phyloP scores from a whole-genome alignment of 2,113 vertebrate species.

The Telmatochromis sp. region DNA sequence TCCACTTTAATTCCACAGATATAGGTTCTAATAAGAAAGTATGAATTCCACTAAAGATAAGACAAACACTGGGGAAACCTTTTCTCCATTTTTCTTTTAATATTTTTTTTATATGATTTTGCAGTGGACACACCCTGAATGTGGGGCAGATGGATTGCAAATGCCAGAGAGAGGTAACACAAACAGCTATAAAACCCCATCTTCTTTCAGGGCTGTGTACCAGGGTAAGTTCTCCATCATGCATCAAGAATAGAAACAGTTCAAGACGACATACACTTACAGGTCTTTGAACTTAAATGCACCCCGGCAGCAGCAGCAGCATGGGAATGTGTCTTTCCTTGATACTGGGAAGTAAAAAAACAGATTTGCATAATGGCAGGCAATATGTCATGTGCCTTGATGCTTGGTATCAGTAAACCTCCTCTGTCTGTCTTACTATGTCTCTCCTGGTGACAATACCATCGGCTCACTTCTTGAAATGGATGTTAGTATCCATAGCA shows the following conservation, averaged over 20 bases:
- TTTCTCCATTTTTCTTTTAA: background rate
- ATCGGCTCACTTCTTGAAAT: conserved; percentile 24
- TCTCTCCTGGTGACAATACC: conserved; percentile 40
- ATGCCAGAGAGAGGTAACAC: background rate
- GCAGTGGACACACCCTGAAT: background rate
- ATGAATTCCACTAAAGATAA: background rate
- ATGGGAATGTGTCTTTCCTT: background rate
- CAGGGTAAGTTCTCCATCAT: background rate
- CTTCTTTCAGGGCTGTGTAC: background rate
- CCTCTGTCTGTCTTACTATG: conserved; percentile 5
- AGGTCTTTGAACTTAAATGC: background rate
- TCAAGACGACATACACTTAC: background rate
- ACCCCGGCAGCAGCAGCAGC: background rate
- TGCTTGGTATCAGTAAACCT: conserved; percentile 18
- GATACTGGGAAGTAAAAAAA: background rate
- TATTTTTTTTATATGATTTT: background rate
- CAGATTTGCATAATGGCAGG: conserved; percentile 34
- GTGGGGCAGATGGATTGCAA: background rate
- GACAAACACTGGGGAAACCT: background rate
- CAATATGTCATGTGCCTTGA: conserved; percentile 16
- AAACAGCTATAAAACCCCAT: background rate
- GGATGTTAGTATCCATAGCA: conserved; percentile 11
- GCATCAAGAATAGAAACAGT: background rate
- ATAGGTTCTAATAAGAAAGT: background rate
- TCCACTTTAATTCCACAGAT: background rate